phyloP scores from a whole-genome alignment of 2,113 vertebrate species.

The Neodontobutis hainanensis region DNA sequence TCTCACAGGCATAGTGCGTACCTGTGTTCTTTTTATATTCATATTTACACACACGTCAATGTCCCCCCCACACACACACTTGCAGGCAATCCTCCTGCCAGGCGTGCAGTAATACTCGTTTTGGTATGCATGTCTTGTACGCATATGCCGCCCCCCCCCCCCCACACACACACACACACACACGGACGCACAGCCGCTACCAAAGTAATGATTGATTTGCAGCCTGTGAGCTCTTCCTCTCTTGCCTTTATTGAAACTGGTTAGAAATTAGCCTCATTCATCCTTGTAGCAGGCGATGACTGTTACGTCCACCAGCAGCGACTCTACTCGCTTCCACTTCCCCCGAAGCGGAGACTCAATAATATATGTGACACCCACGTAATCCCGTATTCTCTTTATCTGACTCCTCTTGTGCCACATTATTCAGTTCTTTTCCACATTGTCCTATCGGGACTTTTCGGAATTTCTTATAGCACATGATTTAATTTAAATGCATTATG shows the following conservation, averaged over 20 bases:
- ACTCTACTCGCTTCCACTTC: slow-evolving; percentile 19
- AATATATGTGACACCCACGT: slow-evolving; percentile 60
- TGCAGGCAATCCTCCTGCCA: background rate
- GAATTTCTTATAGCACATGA: slow-evolving; percentile 28
- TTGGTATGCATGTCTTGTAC: background rate
- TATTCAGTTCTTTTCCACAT: slow-evolving; percentile 12
- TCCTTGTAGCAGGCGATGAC: slow-evolving; percentile 54
- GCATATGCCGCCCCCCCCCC: slow-evolving; percentile 14
- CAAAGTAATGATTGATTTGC: slow-evolving; percentile 49
- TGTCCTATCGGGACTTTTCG: slow-evolving; percentile 23
- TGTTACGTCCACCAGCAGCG: slow-evolving; percentile 18
- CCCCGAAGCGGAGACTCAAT: slow-evolving; percentile 50
- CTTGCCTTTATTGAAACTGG: slow-evolving; percentile 39
- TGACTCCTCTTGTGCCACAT: slow-evolving; percentile 14
- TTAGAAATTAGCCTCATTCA: slow-evolving; percentile 66
- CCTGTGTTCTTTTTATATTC: slow-evolving; percentile 5
- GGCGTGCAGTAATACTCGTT: slow-evolving; percentile 1
- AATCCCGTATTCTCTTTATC: slow-evolving; percentile 46
- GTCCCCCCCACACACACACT: background rate
- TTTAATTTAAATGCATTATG: slow-evolving; percentile 47
- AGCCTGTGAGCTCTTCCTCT: slow-evolving; percentile 30
- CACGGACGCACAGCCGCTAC: slow-evolving; percentile 2
- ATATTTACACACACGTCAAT: background rate
- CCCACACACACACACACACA: no score
- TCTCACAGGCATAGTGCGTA: background rate